Percentiles rank a stretch among this genome's conserved stretches.
phyloP scores from a whole-genome alignment of 2,113 vertebrate genomes.

The Rafetus swinhoei region DNA sequence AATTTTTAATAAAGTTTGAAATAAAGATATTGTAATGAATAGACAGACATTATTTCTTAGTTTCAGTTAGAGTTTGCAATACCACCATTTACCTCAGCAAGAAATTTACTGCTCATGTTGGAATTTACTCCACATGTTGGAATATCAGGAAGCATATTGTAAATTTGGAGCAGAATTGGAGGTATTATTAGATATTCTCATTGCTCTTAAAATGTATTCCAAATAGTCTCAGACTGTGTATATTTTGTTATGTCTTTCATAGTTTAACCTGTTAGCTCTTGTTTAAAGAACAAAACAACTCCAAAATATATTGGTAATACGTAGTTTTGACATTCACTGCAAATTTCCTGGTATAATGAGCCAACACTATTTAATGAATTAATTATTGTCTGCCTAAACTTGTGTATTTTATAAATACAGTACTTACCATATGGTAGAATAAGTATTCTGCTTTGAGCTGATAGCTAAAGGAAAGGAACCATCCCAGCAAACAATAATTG shows the following conservation, averaged over 20 bases:
- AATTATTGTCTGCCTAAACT: constrained; percentile 23
- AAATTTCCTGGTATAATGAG: constrained; percentile 45
- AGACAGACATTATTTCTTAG: neutral
- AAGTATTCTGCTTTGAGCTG: constrained; percentile 31
- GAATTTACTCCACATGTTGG: no score
- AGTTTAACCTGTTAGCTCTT: constrained; percentile 23
- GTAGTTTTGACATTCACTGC: neutral
- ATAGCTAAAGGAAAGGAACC: neutral
- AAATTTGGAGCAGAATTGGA: neutral
- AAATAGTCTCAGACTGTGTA: constrained; percentile 7
- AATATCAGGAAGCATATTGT: neutral
- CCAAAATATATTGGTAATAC: constrained; percentile 17
- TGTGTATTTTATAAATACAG: constrained; percentile 36
- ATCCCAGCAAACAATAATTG: constrained; percentile 44
- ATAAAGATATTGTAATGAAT: neutral
- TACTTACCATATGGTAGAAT: constrained; percentile 20
- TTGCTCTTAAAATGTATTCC: neutral
- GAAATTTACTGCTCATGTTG: neutral
- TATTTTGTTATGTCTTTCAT: neutral
- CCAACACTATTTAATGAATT: constrained; percentile 38
- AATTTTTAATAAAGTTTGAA: neutral
- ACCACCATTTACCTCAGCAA: neutral
- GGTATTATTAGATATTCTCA: neutral
- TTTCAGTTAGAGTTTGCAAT: neutral
- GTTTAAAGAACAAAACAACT: constrained; percentile 26